Percentiles rank a stretch among this genome's conserved stretches.
These are phyloP conservation scores for Melanotaenia boesemani DNA, from an alignment of 2,797 vertebrate genomes.

Conservation along the genomic window DNA sequence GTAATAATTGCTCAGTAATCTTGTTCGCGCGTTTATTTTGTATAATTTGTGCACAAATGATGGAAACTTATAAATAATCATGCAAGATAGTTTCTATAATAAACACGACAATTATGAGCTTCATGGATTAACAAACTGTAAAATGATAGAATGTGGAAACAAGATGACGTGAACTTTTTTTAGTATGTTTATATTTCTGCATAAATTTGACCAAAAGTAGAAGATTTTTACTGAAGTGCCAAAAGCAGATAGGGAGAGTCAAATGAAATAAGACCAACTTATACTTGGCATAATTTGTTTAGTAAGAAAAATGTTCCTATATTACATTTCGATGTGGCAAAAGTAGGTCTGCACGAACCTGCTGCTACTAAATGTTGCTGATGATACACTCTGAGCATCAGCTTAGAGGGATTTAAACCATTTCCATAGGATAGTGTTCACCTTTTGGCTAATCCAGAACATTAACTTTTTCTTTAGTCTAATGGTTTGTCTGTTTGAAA, in stretches of 20 bases:
- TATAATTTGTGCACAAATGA: background rate
- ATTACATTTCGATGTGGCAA: too few species aligned
- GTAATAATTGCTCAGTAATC: too few species aligned
- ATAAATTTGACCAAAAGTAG: background rate
- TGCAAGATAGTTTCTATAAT: background rate
- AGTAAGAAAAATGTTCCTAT: too few species aligned
- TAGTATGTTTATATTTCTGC: background rate
- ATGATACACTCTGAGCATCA: background rate
- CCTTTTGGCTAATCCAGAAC: too few species aligned
- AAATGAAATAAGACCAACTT: too few species aligned
- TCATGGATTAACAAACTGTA: background rate
- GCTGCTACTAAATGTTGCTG: background rate
- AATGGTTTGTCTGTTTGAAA: too few species aligned
- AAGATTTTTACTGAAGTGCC: background rate
- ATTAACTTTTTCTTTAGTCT: too few species aligned
- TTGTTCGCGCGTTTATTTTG: too few species aligned
- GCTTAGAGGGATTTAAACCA: too few species aligned
- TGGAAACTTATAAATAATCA: background rate
- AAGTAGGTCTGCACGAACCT: background rate
- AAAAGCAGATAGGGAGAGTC: background rate
- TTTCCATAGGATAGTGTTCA: too few species aligned
- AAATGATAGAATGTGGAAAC: background rate
- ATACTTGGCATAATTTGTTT: too few species aligned
- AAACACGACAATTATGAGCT: background rate
- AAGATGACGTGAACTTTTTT: background rate